Evolutionary conservation across 1,140 invertebrate genomes (phyloP).

Genomic region (Pogonognathellus flavescens): DNA sequence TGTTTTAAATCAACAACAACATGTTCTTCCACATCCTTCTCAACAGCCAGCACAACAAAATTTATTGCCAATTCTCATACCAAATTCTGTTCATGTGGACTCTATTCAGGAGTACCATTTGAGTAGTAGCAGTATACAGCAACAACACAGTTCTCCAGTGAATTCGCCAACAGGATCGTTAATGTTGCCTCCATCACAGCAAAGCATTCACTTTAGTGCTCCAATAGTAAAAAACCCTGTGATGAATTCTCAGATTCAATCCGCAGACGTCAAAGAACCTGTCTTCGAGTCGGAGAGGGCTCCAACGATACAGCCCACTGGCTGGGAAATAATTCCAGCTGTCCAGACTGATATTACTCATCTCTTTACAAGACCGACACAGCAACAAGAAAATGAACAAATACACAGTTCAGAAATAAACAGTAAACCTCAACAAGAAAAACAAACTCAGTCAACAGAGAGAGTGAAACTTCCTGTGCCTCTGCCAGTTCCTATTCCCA

Average conservation of each 20-base stretch:
- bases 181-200: background rate
- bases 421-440: background rate
- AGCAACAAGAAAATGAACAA: slow-evolving; percentile 22
- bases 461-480: slow-evolving; percentile 4
- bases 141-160: slow-evolving; percentile 11
- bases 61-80: slow-evolving; percentile 36
- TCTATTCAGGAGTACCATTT: slow-evolving; percentile 23
- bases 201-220: background rate
- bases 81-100: slow-evolving; percentile 30
- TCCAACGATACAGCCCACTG: background rate
- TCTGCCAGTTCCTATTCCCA: slow-evolving; percentile 64
- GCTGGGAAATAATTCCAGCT: slow-evolving; percentile 64
- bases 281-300: background rate
- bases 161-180: background rate
- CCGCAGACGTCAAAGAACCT: background rate
- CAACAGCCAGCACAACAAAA: slow-evolving; percentile 15
- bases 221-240: background rate
- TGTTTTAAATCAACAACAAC: background rate
- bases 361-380: slow-evolving; percentile 57
- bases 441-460: slow-evolving; percentile 3
- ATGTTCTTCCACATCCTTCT: background rate
- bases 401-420: background rate
- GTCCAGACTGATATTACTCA: slow-evolving; percentile 65
- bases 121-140: slow-evolving; percentile 34
- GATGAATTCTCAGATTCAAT: slow-evolving; percentile 44